phyloP scores from a whole-genome alignment of 2,113 vertebrate genomes.

The Cercocebus atys region DNA sequence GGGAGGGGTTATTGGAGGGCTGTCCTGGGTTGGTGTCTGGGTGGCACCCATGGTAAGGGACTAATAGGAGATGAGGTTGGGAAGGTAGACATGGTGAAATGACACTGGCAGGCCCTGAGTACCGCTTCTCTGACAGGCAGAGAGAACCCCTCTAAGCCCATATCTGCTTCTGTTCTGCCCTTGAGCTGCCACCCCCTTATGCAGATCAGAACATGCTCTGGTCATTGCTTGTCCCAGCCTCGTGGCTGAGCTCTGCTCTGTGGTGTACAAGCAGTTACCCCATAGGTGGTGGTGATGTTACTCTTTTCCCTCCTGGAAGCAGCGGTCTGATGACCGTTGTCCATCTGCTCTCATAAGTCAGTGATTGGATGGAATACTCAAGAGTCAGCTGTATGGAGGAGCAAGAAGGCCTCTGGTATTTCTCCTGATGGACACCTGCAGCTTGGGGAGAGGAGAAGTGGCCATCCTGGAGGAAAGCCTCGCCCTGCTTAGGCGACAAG shows the following conservation, averaged over 20 bases:
- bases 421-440: neutral
- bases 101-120: neutral
- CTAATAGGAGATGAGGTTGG: neutral
- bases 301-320: neutral
- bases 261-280: neutral
- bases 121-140: neutral
- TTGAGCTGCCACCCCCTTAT: neutral
- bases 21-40: neutral
- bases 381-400: neutral
- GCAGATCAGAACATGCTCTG: neutral
- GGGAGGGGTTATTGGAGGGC: neutral
- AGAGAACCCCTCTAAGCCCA: neutral
- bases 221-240: neutral
- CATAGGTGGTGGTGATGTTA: neutral
- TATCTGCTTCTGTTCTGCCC: neutral
- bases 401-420: neutral
- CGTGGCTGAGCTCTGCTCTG: neutral
- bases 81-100: neutral
- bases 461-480: neutral
- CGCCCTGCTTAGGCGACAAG: neutral
- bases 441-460: neutral
- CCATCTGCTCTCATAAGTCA: neutral
- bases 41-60: neutral
- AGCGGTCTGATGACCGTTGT: neutral
- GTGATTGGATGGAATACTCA: neutral